phyloP scores from a whole-genome alignment of 2,888 invertebrate genomes.

The Cheilosia vernalis region DNA sequence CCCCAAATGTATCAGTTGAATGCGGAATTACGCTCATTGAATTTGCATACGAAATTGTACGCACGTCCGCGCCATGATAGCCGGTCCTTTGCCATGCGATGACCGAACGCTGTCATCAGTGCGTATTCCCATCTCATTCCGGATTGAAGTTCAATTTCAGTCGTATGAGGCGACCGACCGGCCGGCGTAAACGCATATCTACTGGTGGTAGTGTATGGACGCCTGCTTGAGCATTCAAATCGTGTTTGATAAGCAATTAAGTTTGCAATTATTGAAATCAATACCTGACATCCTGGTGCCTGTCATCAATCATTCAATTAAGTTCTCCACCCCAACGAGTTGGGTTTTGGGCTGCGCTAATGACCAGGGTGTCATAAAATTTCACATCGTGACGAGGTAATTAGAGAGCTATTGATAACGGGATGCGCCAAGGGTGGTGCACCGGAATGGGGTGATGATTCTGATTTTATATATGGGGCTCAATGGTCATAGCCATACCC shows the following conservation, averaged over 20 bases:
- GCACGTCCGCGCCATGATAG: constrained; percentile 67
- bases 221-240: constrained; percentile 76
- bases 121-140: constrained; percentile 46
- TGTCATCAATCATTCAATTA: constrained; percentile 76
- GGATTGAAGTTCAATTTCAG: constrained; percentile 57
- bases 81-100: constrained; percentile 54
- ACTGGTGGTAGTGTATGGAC: background rate
- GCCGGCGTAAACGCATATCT: background rate
- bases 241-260: constrained; percentile 79
- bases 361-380: constrained; percentile 66
- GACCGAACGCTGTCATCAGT: constrained; percentile 64
- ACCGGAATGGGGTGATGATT: constrained; percentile 15
- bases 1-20: constrained; percentile 32
- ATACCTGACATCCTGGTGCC: constrained; percentile 77
- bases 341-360: constrained; percentile 40
- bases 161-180: constrained; percentile 12
- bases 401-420: constrained; percentile 64
- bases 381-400: constrained; percentile 53
- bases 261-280: constrained; percentile 80
- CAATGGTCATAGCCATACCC: background rate
- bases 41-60: constrained; percentile 72
- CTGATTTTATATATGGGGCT: constrained; percentile 12
- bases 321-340: constrained; percentile 56
- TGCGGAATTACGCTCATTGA: constrained; percentile 68
- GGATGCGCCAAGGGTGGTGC: constrained; percentile 4